Conservation (phyloP, 1,140 invertebrate genomes). For the Lepeophtheirus salmonis region DNA sequence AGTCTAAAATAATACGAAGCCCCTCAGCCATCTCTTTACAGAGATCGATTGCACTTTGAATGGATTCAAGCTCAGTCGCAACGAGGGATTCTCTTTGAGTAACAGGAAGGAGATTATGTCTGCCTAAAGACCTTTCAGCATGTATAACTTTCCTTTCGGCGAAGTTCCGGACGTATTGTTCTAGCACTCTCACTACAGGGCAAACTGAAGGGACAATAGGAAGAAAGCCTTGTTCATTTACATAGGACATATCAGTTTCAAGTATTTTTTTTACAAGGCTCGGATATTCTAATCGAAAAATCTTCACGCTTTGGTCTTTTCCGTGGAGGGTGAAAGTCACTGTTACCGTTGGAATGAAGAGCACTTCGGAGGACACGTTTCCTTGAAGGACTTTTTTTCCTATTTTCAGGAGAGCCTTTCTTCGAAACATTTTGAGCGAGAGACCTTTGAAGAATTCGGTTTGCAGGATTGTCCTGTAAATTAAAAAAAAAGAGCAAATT, state of each 20-base stretch:
- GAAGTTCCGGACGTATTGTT: background rate
- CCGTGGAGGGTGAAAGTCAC: too few relatives aligned
- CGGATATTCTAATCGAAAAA: background rate
- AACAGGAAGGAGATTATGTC: background rate
- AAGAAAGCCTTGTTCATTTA: background rate
- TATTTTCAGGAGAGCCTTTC: too few relatives aligned
- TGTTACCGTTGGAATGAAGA: too few relatives aligned
- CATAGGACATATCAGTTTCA: background rate
- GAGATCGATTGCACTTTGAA: background rate
- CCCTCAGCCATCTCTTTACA: background rate
- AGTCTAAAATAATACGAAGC: background rate
- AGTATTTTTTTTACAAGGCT: background rate
- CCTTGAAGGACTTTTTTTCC: background rate
- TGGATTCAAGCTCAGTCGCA: background rate
- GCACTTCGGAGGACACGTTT: background rate
- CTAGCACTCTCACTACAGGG: background rate
- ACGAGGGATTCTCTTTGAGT: background rate
- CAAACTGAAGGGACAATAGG: background rate
- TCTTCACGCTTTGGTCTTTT: too few relatives aligned
- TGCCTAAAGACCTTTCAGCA: background rate
- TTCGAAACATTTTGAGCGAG: background rate
- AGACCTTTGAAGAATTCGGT: background rate
- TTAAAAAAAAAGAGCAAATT: background rate
- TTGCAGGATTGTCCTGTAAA: background rate
- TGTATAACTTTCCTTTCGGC: background rate